Conservation (phyloP, 2,888 invertebrate species). For the Leptinotarsa haldemani region DNA sequence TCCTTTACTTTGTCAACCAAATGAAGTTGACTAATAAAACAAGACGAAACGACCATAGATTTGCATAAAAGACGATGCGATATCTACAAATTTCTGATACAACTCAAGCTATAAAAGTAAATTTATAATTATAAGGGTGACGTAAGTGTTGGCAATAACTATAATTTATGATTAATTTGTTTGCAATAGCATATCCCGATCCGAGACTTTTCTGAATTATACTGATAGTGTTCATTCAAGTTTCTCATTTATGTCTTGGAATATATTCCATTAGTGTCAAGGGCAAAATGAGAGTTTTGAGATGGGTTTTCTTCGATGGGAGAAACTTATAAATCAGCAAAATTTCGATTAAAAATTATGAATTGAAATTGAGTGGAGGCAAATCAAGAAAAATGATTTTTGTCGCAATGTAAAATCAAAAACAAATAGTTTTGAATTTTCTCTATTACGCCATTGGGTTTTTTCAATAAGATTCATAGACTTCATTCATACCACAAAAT, state of each 20-base stretch:
- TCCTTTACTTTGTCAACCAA: slow-evolving; percentile 44
- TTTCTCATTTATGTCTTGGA: slow-evolving; percentile 11
- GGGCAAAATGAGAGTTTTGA: neutral
- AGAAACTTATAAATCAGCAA: too few species aligned
- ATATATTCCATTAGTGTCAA: slow-evolving; percentile 2
- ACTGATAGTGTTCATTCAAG: slow-evolving; percentile 3
- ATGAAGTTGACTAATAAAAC: slow-evolving; percentile 50
- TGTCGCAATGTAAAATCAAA: too few species aligned
- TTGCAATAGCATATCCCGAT: slow-evolving; percentile 47
- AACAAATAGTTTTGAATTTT: too few species aligned
- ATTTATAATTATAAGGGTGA: slow-evolving; percentile 59
- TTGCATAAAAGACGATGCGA: slow-evolving; percentile 54
- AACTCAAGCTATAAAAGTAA: slow-evolving; percentile 57
- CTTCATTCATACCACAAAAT: too few species aligned
- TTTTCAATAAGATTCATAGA: too few species aligned
- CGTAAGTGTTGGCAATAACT: slow-evolving; percentile 57
- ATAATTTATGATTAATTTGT: slow-evolving; percentile 59
- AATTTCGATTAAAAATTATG: too few species aligned
- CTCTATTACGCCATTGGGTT: too few species aligned
- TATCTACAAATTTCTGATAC: slow-evolving; percentile 57
- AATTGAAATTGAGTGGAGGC: too few species aligned
- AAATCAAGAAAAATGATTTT: too few species aligned
- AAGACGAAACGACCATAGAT: slow-evolving; percentile 52
- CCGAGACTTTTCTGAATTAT: slow-evolving; percentile 17
- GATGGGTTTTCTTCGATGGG: neutral